A percentile compares a stretch with the other conserved stretches of the same genome.
Conservation (phyloP, 2,888 invertebrate genomes). For the Caenorhabditis wallacei region DNA sequence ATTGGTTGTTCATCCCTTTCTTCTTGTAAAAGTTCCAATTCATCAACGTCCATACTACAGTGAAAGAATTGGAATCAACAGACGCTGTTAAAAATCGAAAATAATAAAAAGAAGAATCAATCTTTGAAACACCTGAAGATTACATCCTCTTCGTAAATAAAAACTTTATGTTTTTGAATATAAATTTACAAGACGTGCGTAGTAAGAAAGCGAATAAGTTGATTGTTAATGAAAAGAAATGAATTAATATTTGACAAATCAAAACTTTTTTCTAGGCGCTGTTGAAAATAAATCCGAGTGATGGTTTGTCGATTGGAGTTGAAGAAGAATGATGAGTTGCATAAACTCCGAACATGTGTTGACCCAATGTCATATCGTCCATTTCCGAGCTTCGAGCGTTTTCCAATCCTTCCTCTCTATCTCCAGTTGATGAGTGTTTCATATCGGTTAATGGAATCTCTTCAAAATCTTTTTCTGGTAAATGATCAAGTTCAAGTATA, state of each 20-base stretch:
- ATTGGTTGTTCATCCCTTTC: constrained; percentile 58
- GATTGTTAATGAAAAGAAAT: constrained; percentile 7
- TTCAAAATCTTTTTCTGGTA: constrained; percentile 38
- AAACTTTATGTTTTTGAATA: constrained; percentile 10
- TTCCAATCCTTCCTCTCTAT: constrained; percentile 3
- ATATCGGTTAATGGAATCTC: constrained; percentile 41
- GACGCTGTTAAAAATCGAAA: not conserved
- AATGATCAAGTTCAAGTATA: not conserved
- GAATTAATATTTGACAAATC: constrained; percentile 18
- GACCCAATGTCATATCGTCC: constrained; percentile 56
- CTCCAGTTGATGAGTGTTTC: not conserved
- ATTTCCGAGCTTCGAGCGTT: constrained; percentile 21
- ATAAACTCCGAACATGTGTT: constrained; percentile 58
- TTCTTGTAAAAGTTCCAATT: constrained; percentile 65
- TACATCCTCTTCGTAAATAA: no score
- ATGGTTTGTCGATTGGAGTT: constrained; percentile 50
- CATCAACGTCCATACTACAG: constrained; percentile 67
- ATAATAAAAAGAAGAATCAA: not conserved
- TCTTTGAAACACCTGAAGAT: no score
- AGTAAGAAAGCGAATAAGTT: not conserved
- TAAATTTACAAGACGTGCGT: constrained; percentile 17
- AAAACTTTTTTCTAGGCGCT: constrained; percentile 7
- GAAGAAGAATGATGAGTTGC: constrained; percentile 56
- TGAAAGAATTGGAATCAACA: not conserved
- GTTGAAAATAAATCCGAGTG: constrained; percentile 47